phyloP scores from a whole-genome alignment of 2,888 invertebrate species.

The Mythimna ferrago region DNA sequence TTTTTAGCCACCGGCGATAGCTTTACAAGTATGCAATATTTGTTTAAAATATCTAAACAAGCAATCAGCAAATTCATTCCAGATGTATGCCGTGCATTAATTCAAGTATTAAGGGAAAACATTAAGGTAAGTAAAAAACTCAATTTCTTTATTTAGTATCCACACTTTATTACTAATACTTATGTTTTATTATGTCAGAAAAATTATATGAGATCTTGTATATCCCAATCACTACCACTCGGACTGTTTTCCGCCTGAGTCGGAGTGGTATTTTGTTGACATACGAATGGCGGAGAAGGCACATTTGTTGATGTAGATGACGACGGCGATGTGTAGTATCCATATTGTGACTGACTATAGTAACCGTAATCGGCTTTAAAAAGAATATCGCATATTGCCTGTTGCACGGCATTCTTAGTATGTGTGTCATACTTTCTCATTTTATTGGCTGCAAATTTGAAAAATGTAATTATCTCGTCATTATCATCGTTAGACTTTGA shows the following conservation, averaged over 20 bases:
- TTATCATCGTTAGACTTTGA: constrained; percentile 31
- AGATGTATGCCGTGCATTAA: constrained; percentile 41
- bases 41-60: constrained; percentile 45
- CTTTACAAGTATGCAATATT: constrained; percentile 43
- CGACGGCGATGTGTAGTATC: constrained; percentile 29
- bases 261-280: constrained; percentile 33
- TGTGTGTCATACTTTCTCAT: constrained; percentile 37
- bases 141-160: constrained; percentile 23
- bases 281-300: constrained; percentile 34
- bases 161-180: constrained; percentile 25
- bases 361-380: constrained; percentile 36
- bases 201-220: constrained; percentile 34
- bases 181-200: constrained; percentile 29
- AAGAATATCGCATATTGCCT: constrained; percentile 33
- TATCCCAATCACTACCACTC: constrained; percentile 34
- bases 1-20: constrained; percentile 46
- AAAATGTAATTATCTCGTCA: constrained; percentile 34
- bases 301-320: constrained; percentile 28
- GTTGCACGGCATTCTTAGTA: constrained; percentile 32
- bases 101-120: constrained; percentile 41
- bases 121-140: constrained; percentile 41
- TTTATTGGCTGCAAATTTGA: constrained; percentile 37
- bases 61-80: constrained; percentile 35
- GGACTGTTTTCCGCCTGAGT: constrained; percentile 27
- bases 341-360: constrained; percentile 18